A percentile compares a stretch with the other conserved stretches of the same genome.
Evolutionary conservation across 2,888 invertebrate species (phyloP).

Genomic region (Hecatera dysodea): DNA sequence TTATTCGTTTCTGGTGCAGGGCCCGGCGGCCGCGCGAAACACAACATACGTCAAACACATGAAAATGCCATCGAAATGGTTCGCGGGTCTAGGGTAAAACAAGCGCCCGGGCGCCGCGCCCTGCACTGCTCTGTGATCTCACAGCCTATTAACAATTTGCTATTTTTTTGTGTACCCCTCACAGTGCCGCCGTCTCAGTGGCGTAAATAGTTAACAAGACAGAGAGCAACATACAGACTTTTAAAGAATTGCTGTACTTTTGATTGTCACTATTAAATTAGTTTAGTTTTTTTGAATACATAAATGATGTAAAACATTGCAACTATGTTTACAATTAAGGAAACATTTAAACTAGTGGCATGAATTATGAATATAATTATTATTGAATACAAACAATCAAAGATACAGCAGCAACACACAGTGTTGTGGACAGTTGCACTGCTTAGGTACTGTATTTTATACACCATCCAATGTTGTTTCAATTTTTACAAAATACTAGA

Average conservation of each 20-base stretch:
- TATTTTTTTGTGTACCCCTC: constrained; percentile 85
- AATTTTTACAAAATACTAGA: constrained; percentile 84
- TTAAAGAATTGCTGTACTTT: constrained; percentile 49
- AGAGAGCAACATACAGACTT: constrained; percentile 62
- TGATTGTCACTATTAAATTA: constrained; percentile 54
- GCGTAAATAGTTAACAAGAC: constrained; percentile 51
- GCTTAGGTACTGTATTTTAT: constrained; percentile 74
- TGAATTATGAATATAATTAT: constrained; percentile 58
- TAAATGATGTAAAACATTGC: constrained; percentile 54
- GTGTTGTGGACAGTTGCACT: constrained; percentile 65
- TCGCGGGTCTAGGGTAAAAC: constrained; percentile 81
- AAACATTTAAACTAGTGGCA: constrained; percentile 58
- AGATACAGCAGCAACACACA: constrained; percentile 46
- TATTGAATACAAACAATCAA: constrained; percentile 63
- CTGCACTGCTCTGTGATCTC: constrained; percentile 67
- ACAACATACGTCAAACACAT: constrained; percentile 70
- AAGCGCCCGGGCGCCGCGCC: constrained; percentile 57
- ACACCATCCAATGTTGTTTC: constrained; percentile 89
- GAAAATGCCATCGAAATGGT: constrained; percentile 69
- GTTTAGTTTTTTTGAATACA: constrained; percentile 47
- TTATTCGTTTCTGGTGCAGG: constrained; percentile 63
- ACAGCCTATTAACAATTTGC: constrained; percentile 83
- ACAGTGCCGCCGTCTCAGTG: constrained; percentile 71
- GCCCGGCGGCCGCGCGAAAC: constrained; percentile 53
- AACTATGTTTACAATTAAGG: constrained; percentile 52